phyloP scores from a whole-genome alignment of 2,113 vertebrate species.

The Podocnemis expansa region DNA sequence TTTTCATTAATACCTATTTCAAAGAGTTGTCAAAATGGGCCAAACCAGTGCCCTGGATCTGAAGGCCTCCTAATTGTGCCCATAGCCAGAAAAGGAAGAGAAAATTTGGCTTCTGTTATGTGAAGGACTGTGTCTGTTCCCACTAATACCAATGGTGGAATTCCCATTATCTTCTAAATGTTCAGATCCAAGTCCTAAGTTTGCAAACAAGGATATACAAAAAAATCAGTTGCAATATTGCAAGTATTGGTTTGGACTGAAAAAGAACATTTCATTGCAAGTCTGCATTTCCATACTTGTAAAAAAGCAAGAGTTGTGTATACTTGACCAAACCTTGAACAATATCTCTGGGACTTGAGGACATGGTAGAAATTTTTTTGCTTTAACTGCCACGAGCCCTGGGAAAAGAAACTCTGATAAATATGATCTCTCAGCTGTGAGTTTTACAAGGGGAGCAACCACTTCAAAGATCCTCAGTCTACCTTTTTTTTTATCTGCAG shows the following conservation, averaged over 20 bases:
- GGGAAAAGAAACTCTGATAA: neutral
- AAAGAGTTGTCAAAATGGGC: neutral
- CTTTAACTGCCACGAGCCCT: neutral
- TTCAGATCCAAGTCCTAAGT: neutral
- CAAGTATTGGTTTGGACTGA: neutral
- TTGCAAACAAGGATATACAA: fast-evolving
- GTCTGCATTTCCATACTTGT: neutral
- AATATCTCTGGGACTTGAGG: neutral
- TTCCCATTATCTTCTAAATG: neutral
- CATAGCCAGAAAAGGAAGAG: neutral
- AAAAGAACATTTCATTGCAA: neutral
- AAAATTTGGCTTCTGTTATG: neutral
- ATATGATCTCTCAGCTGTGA: neutral
- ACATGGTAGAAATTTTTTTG: neutral
- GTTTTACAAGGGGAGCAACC: too few relatives aligned
- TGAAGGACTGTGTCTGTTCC: neutral
- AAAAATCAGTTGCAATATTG: neutral
- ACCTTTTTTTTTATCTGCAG: too few relatives aligned
- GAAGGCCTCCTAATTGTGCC: neutral
- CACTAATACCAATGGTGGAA: neutral
- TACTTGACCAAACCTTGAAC: neutral
- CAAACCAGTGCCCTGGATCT: neutral
- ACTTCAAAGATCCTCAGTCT: too few relatives aligned
- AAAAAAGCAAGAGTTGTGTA: neutral
- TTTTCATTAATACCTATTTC: neutral